Conservation (phyloP, 2,113 vertebrate genomes). For the Alligator mississippiensis region DNA sequence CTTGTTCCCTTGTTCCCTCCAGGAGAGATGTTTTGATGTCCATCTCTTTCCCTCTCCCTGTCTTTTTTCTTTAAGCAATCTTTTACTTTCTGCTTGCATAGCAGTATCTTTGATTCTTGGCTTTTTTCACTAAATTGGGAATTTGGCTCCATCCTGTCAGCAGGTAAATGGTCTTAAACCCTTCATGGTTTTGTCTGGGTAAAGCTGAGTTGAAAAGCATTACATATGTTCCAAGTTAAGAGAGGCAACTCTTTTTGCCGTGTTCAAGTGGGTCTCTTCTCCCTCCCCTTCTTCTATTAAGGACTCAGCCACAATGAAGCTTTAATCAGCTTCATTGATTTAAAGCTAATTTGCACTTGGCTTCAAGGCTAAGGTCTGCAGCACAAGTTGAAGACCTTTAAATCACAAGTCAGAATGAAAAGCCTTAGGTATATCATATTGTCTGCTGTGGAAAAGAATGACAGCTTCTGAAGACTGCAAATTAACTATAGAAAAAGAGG, state of each 20-base stretch:
- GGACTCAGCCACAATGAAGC: slow-evolving; percentile 78
- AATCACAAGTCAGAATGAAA: slow-evolving; percentile 81
- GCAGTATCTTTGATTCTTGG: slow-evolving; percentile 89
- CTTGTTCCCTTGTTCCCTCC: slow-evolving; percentile 70
- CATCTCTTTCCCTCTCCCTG: slow-evolving; percentile 24
- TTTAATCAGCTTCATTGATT: slow-evolving; percentile 90
- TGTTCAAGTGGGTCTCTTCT: slow-evolving; percentile 79
- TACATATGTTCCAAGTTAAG: slow-evolving; percentile 81
- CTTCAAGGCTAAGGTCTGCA: slow-evolving; percentile 84
- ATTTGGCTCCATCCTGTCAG: slow-evolving; percentile 83
- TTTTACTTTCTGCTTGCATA: slow-evolving; percentile 82
- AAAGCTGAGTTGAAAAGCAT: slow-evolving; percentile 79
- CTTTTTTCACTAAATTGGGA: slow-evolving; percentile 83
- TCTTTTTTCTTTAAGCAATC: slow-evolving; percentile 56
- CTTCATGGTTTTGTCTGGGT: slow-evolving; percentile 77
- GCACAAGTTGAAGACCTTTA: slow-evolving; percentile 83
- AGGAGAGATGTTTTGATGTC: slow-evolving; percentile 78
- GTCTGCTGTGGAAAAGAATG: slow-evolving; percentile 73
- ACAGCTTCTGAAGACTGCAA: slow-evolving; percentile 73
- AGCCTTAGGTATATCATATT: slow-evolving; percentile 80
- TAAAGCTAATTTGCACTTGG: slow-evolving; percentile 88
- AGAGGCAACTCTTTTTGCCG: slow-evolving; percentile 79
- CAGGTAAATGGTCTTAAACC: slow-evolving; percentile 84
- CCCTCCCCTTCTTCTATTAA: slow-evolving; percentile 69
- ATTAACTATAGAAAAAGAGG: slow-evolving; percentile 70